These are phyloP conservation scores for Aotus griseimembra DNA, from an alignment of 2,797 vertebrate species.

Conservation along the genomic window DNA sequence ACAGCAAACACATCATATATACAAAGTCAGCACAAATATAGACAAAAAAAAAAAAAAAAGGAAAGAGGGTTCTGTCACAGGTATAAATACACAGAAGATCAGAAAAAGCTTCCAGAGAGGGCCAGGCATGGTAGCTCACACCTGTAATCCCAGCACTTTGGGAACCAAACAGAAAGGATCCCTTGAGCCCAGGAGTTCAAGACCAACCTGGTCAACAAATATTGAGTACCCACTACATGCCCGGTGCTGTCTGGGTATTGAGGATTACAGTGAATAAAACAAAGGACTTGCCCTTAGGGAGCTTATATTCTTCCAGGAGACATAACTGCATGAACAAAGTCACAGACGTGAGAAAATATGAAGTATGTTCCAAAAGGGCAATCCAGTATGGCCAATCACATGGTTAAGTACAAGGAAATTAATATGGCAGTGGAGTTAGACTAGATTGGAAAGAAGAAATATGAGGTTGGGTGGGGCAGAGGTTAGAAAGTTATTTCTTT, in stretches of 20 bases:
- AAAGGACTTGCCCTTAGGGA: slow-evolving; percentile 21
- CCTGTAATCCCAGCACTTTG: not conserved
- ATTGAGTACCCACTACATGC: not conserved
- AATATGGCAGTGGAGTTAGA: not conserved
- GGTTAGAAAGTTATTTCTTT: not conserved
- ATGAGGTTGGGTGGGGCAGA: not conserved
- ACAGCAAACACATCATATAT: not conserved
- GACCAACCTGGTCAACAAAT: not conserved
- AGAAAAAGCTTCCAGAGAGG: slow-evolving; percentile 15
- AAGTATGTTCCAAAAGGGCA: not conserved
- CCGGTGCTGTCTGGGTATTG: not conserved
- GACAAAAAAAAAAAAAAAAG: not conserved
- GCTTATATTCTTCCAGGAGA: slow-evolving; percentile 10
- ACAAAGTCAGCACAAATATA: not conserved
- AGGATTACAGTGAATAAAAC: not conserved
- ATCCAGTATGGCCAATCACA: not conserved
- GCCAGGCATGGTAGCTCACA: not conserved
- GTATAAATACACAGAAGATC: not conserved
- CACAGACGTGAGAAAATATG: not conserved
- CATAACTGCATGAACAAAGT: not conserved
- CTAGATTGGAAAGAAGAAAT: not conserved
- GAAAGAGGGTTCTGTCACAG: not conserved
- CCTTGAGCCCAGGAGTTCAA: not conserved
- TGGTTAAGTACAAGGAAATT: not conserved
- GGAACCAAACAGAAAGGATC: not conserved